These are phyloP conservation scores for Hofmannophila pseudospretella DNA, from an alignment of 2,888 invertebrate genomes.

Conservation along the genomic window DNA sequence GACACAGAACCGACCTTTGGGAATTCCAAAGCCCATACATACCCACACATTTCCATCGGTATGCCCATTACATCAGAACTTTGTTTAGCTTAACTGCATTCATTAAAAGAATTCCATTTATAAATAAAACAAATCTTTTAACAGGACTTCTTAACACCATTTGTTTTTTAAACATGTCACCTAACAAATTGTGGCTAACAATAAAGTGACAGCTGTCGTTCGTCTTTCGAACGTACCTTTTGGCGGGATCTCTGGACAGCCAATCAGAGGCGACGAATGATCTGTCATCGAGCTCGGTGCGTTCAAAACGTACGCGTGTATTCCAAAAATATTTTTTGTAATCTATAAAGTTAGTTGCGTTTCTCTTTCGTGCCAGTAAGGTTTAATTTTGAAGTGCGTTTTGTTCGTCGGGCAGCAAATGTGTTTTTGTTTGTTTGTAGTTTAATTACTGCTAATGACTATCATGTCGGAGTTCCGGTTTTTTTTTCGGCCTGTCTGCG, in stretches of 20 bases:
- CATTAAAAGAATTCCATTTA: neutral
- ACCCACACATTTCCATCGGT: no score
- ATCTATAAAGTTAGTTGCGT: neutral
- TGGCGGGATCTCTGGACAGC: constrained; percentile 46
- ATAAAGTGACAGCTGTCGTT: constrained; percentile 61
- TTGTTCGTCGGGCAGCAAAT: constrained; percentile 11
- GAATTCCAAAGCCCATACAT: no score
- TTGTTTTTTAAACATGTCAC: constrained; percentile 50
- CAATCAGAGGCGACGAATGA: constrained; percentile 65
- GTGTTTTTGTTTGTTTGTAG: constrained; percentile 22
- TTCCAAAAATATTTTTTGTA: constrained; percentile 8
- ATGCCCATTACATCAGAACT: neutral
- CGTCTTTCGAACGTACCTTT: constrained; percentile 42
- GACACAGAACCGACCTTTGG: no score
- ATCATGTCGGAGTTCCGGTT: constrained; percentile 33
- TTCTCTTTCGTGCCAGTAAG: constrained; percentile 8
- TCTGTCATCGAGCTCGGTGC: constrained; percentile 36
- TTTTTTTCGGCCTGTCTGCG: constrained; percentile 24
- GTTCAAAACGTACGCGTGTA: constrained; percentile 19
- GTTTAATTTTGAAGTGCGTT: constrained; percentile 12
- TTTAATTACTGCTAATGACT: constrained; percentile 50
- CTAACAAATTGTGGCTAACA: constrained; percentile 48
- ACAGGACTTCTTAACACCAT: constrained; percentile 16
- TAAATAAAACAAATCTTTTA: constrained; percentile 10
- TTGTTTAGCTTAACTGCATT: constrained; percentile 1